These are phyloP conservation scores for Syngnathus scovelli DNA, from an alignment of 2,113 vertebrate genomes.

Conservation along the genomic window DNA sequence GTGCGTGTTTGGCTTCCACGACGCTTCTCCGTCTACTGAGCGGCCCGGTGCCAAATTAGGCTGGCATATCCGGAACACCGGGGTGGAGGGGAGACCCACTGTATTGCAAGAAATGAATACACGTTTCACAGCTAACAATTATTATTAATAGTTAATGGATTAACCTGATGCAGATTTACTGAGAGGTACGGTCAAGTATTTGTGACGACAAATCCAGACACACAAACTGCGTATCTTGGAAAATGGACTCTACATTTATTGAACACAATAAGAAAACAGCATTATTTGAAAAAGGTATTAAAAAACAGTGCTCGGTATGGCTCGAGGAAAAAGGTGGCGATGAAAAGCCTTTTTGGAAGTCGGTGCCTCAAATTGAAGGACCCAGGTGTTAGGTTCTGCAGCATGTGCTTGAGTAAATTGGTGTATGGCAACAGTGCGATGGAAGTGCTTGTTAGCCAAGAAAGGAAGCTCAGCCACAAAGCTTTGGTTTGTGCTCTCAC, in stretches of 20 bases:
- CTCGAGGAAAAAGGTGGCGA: no score
- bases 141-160: no score
- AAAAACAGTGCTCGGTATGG: no score
- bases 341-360: no score
- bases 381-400: no score
- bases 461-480: no score
- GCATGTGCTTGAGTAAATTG: no score
- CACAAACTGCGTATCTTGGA: not conserved
- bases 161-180: no score
- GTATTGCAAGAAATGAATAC: constrained; percentile 33
- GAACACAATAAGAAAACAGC: not conserved
- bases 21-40: constrained; percentile 39
- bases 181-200: not conserved
- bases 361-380: no score
- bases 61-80: constrained; percentile 38
- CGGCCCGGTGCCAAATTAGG: constrained; percentile 49
- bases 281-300: not conserved
- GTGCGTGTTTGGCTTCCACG: constrained; percentile 42
- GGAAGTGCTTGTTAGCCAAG: no score
- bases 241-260: not conserved
- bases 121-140: not conserved
- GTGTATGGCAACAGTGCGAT: no score
- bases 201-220: not conserved
- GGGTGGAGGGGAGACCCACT: constrained; percentile 41
- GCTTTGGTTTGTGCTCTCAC: no score